Percentiles rank a stretch among this genome's conserved stretches.
Conservation (phyloP, 2,797 vertebrate species). For the Mormyrops attenuatus region DNA sequence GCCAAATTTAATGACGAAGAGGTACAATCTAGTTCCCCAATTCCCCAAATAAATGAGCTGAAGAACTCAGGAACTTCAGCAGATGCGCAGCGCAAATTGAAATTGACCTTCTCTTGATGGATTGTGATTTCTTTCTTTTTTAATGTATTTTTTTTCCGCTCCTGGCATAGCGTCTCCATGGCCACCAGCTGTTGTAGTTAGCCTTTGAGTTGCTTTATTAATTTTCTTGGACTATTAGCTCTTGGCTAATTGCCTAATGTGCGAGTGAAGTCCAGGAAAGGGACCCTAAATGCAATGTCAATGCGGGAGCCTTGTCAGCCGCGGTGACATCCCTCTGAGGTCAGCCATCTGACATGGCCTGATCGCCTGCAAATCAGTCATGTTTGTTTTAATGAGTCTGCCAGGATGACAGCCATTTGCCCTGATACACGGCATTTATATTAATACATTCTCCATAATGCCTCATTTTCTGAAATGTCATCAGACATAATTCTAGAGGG, state of each 20-base stretch:
- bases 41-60: background rate
- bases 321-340: background rate
- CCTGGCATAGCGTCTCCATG: constrained; percentile 30
- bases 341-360: background rate
- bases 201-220: constrained; percentile 36
- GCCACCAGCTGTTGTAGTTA: constrained; percentile 33
- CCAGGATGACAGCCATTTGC: constrained; percentile 20
- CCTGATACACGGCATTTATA: constrained; percentile 3
- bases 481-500: background rate
- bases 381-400: constrained; percentile 21
- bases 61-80: background rate
- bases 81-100: background rate
- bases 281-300: constrained; percentile 27
- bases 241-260: constrained; percentile 44
- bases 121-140: constrained; percentile 41
- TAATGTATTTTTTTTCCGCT: constrained; percentile 31
- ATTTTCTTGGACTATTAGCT: constrained; percentile 31
- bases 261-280: constrained; percentile 31
- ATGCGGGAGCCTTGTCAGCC: constrained; percentile 26
- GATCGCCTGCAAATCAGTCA: background rate
- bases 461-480: background rate
- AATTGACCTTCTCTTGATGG: constrained; percentile 54
- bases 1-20: background rate
- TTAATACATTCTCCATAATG: background rate
- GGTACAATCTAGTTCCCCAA: background rate